phyloP scores from a whole-genome alignment of 2,888 invertebrate species.

The Himalopsyche anomala region DNA sequence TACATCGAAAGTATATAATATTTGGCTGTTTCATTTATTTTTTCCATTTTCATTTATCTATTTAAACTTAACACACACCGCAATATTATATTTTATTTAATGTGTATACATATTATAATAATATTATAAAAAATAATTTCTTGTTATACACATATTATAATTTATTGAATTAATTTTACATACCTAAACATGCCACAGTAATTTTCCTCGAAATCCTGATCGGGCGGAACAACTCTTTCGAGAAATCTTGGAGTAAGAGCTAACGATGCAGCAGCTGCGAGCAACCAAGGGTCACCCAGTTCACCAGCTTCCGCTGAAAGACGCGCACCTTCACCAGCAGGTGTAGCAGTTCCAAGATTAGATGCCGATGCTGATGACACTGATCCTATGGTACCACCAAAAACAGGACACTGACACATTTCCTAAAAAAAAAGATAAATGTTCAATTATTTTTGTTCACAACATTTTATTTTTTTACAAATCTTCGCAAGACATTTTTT shows the following conservation, averaged over 20 bases:
- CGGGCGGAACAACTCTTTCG: slow-evolving; percentile 81
- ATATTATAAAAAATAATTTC: too few relatives aligned
- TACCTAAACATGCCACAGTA: slow-evolving; percentile 84
- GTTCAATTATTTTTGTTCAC: not conserved
- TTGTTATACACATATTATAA: too few relatives aligned
- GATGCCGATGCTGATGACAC: slow-evolving; percentile 65
- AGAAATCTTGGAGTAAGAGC: slow-evolving; percentile 82
- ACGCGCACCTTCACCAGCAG: slow-evolving; percentile 65
- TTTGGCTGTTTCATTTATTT: too few relatives aligned
- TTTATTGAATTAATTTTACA: slow-evolving; percentile 58
- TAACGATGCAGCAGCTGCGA: slow-evolving; percentile 81
- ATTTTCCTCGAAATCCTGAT: slow-evolving; percentile 79
- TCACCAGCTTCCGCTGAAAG: slow-evolving; percentile 78
- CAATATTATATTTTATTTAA: too few relatives aligned
- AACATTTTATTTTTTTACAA: too few relatives aligned
- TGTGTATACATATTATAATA: too few relatives aligned
- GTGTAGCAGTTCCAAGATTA: slow-evolving; percentile 2
- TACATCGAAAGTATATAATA: too few relatives aligned
- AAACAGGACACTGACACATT: slow-evolving; percentile 81
- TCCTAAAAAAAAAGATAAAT: slow-evolving; percentile 73
- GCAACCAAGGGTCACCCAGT: slow-evolving; percentile 77
- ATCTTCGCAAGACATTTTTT: too few relatives aligned
- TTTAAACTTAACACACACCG: too few relatives aligned
- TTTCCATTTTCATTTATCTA: too few relatives aligned
- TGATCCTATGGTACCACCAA: slow-evolving; percentile 69